Evolutionary conservation across 1,140 invertebrate species (phyloP).

Genomic region (Cyclargus thomasi): DNA sequence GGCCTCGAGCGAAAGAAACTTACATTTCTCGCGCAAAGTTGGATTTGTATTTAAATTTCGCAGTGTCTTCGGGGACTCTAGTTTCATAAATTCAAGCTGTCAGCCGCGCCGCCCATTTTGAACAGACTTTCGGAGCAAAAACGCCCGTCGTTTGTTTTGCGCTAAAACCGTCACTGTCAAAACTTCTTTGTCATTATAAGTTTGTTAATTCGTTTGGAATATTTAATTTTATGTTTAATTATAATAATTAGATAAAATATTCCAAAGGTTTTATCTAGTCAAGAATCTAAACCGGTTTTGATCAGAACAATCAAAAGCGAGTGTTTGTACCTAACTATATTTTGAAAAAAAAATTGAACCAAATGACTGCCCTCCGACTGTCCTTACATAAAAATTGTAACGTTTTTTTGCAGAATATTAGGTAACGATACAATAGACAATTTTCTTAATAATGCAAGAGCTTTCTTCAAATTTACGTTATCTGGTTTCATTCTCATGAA

Average conservation of each 20-base stretch:
- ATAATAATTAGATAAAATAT: too few species aligned
- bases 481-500: background rate
- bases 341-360: too few species aligned
- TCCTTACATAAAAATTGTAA: too few species aligned
- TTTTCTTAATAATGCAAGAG: background rate
- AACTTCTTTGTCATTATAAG: background rate
- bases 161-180: background rate
- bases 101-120: background rate
- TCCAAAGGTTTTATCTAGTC: too few species aligned
- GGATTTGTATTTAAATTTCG: conserved; percentile 18
- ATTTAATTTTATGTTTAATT: too few species aligned
- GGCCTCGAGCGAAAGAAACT: conserved; percentile 58
- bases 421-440: background rate
- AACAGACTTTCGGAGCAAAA: background rate
- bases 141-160: background rate
- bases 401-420: too few species aligned
- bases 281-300: too few species aligned
- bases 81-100: conserved; percentile 3
- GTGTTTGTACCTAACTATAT: too few species aligned
- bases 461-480: background rate
- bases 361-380: too few species aligned
- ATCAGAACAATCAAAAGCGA: too few species aligned
- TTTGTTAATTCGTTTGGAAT: background rate
- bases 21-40: conserved; percentile 32
- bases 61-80: conserved; percentile 3